Percentiles rank a stretch among this genome's conserved stretches.
Conservation (phyloP, 37 sponge, comb jelly and placozoan species). For the Aphrocallistes beatrix region DNA sequence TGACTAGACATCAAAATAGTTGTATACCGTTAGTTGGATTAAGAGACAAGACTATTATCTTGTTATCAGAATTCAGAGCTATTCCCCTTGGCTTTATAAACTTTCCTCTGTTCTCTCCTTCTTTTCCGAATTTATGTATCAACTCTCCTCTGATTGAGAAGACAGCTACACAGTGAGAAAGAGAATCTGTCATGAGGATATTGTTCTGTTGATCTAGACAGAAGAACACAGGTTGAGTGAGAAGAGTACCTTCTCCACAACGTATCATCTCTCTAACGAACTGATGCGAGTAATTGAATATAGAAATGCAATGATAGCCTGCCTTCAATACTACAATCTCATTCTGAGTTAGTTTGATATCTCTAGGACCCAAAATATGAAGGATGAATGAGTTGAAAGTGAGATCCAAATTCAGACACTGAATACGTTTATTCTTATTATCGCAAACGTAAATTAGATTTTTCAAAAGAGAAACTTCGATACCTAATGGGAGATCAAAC, state of each 20-base stretch:
- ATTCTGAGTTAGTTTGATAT: not conserved
- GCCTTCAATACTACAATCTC: not conserved
- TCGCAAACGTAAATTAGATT: not conserved
- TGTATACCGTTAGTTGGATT: not conserved
- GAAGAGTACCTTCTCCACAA: not conserved
- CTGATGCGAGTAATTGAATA: not conserved
- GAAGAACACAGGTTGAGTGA: not conserved
- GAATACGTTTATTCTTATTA: not conserved
- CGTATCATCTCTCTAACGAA: not conserved
- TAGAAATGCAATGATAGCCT: not conserved
- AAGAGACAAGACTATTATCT: not conserved
- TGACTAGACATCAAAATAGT: not conserved
- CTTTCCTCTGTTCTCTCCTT: not conserved
- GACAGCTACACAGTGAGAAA: not conserved
- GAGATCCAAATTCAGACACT: not conserved
- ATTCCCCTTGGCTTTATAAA: not conserved
- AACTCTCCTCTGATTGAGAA: not conserved
- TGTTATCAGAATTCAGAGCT: not conserved
- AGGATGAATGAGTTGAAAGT: not conserved
- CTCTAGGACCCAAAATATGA: not conserved
- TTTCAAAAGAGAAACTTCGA: not conserved
- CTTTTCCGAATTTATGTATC: not conserved
- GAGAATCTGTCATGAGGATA: not conserved
- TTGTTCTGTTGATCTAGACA: not conserved
- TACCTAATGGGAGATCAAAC: not conserved